These are phyloP conservation scores for Psittacula cyanocephala DNA, from an alignment of 2,113 vertebrate genomes.

Conservation along the genomic window DNA sequence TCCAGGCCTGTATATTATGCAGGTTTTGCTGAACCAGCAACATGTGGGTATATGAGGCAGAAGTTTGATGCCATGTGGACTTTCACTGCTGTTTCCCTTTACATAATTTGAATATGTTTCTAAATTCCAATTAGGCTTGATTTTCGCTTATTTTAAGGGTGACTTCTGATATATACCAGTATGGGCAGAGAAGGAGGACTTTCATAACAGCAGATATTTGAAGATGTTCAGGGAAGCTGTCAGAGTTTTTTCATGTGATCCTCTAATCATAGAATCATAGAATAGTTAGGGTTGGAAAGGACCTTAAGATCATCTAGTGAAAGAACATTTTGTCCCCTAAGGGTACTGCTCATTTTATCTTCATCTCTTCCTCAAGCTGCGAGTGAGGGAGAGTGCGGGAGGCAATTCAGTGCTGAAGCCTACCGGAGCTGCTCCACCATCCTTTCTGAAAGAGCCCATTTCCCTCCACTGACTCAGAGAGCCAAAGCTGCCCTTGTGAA, in stretches of 20 bases:
- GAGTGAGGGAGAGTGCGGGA: fast-evolving
- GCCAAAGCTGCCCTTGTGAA: not conserved
- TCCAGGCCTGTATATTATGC: not conserved
- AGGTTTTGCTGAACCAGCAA: not conserved
- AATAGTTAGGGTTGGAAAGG: too few species aligned
- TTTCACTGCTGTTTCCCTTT: not conserved
- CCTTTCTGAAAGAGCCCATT: not conserved
- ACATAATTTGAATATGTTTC: not conserved
- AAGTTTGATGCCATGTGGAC: not conserved
- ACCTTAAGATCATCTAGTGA: not conserved
- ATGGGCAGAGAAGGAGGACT: not conserved
- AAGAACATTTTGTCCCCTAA: not conserved
- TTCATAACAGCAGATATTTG: not conserved
- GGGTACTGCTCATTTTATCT: not conserved
- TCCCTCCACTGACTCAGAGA: not conserved
- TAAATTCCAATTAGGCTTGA: not conserved
- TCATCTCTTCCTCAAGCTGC: not conserved
- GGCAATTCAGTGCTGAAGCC: not conserved
- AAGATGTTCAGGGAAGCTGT: not conserved
- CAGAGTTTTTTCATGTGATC: not conserved
- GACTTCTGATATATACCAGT: not conserved
- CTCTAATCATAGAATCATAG: not conserved
- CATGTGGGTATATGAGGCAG: not conserved
- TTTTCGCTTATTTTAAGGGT: not conserved
- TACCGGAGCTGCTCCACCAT: not conserved